Evolutionary conservation across 2,888 invertebrate genomes (phyloP).

Genomic region (Cremastinae sp.): DNA sequence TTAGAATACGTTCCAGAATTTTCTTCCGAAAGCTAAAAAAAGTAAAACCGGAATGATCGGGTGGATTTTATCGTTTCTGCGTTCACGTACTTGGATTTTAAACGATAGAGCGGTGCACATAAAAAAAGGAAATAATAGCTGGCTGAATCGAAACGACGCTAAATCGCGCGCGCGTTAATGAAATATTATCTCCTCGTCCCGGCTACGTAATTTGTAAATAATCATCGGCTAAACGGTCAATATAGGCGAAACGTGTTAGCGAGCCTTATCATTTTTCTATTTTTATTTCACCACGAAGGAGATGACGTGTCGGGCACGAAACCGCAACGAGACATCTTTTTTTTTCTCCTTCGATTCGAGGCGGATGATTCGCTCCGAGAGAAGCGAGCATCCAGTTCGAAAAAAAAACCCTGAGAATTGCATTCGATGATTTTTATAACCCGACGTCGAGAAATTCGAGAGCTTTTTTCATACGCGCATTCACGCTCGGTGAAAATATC

Average conservation of each 20-base stretch:
- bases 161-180: not conserved
- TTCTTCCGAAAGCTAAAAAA: no score
- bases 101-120: no score
- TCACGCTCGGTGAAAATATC: conserved; percentile 8
- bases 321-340: conserved; percentile 23
- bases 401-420: not conserved
- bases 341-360: conserved; percentile 1
- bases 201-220: conserved; percentile 35
- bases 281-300: conserved; percentile 24
- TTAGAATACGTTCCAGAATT: no score
- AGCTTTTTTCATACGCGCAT: not conserved
- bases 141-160: no score
- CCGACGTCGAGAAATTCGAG: not conserved
- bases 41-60: not conserved
- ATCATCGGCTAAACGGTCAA: conserved; percentile 36
- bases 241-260: conserved; percentile 26
- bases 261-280: conserved; percentile 41
- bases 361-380: not conserved
- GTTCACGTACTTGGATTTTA: no score
- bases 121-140: no score
- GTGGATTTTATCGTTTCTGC: no score
- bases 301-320: conserved; percentile 35
- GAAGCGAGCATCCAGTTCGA: not conserved
- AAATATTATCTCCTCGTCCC: not conserved
- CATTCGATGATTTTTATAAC: not conserved